A percentile compares a stretch with the other conserved stretches of the same genome.
These are phyloP conservation scores for Channa striata DNA, from an alignment of 2,797 vertebrate species.

Conservation along the genomic window DNA sequence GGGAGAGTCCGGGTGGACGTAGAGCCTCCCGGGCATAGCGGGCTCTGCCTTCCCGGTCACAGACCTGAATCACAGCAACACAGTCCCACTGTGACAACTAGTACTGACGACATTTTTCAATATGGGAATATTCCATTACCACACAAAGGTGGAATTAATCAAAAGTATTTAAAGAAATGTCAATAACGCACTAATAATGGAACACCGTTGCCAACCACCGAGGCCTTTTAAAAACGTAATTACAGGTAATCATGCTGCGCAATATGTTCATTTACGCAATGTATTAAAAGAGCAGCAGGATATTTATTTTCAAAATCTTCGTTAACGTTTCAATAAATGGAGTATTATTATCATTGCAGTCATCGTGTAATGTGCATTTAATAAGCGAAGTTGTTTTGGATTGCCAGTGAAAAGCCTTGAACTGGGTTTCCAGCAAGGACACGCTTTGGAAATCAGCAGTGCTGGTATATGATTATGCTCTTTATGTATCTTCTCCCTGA, in stretches of 20 bases:
- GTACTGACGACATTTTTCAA: constrained; percentile 1
- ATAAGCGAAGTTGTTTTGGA: not conserved
- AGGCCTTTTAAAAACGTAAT: not conserved
- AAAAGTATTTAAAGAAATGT: not conserved
- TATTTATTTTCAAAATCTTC: too few relatives aligned
- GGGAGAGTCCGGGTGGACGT: constrained; percentile 97
- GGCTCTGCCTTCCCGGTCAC: constrained; percentile 99
- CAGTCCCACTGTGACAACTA: constrained; percentile 25
- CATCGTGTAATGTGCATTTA: not conserved
- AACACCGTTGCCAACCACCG: not conserved
- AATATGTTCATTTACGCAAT: not conserved
- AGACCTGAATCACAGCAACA: constrained; percentile 87
- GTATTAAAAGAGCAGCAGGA: not conserved
- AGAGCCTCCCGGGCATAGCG: constrained; percentile 96
- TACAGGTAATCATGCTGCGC: too few relatives aligned
- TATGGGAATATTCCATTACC: too few relatives aligned
- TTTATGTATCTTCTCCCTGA: constrained; percentile 55
- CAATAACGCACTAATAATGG: not conserved
- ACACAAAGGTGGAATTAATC: not conserved
- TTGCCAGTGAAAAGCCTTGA: constrained; percentile 28
- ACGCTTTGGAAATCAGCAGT: constrained; percentile 60
- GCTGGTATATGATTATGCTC: constrained; percentile 67
- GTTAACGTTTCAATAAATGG: too few relatives aligned
- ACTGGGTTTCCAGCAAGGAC: constrained; percentile 48
- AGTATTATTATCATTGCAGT: too few relatives aligned